Evolutionary conservation across 2,113 vertebrate species (phyloP).

Genomic region (Neodontobutis hainanensis): DNA sequence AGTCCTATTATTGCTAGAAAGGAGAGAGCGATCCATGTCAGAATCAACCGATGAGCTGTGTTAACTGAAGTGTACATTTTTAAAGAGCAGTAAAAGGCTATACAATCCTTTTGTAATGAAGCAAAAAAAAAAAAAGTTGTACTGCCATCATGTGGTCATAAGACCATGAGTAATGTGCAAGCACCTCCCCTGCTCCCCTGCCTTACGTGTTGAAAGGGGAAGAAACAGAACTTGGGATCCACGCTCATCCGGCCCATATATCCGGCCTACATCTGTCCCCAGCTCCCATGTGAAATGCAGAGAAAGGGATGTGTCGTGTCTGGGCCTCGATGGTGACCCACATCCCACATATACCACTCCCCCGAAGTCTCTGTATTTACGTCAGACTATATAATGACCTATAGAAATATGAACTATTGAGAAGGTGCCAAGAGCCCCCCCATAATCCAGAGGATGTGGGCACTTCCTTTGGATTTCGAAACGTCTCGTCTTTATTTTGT

Average conservation of each 20-base stretch:
- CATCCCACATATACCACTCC: conserved; percentile 49
- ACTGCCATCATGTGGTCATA: conserved; percentile 68
- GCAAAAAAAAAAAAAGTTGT: too few species aligned
- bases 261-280: conserved; percentile 38
- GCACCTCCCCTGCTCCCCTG: not conserved
- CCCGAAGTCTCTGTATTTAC: conserved; percentile 50
- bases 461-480: conserved; percentile 51
- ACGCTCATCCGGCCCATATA: conserved; percentile 8
- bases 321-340: conserved; percentile 68
- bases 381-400: conserved; percentile 56
- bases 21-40: conserved; percentile 70
- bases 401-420: conserved; percentile 9
- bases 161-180: conserved; percentile 15
- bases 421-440: conserved; percentile 2
- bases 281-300: conserved; percentile 33
- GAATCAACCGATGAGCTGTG: conserved; percentile 73
- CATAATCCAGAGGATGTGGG: conserved; percentile 1
- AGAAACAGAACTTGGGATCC: not conserved
- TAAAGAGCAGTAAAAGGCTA: not conserved
- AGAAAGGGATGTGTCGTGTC: conserved; percentile 40
- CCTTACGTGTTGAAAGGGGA: not conserved
- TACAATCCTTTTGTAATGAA: not conserved
- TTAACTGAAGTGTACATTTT: not conserved
- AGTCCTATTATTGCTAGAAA: too few species aligned
- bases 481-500: conserved; percentile 60